Evolutionary conservation across 2,888 invertebrate species (phyloP).

Genomic region (Coelinius sp.): DNA sequence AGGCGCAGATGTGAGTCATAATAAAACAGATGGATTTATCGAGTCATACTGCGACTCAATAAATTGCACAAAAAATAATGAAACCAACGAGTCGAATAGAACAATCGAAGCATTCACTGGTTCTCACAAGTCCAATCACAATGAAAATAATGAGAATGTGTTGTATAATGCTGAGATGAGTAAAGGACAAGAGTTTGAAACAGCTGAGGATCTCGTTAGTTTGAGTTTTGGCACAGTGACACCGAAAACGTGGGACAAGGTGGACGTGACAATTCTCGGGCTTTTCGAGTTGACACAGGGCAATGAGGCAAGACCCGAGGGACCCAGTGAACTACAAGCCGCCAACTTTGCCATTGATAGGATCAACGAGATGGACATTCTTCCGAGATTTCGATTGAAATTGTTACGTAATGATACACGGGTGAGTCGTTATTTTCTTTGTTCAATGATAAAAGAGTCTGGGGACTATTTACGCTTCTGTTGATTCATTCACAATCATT

Average conservation of each 20-base stretch:
- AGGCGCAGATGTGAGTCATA: not conserved
- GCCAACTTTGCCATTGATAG: constrained; percentile 85
- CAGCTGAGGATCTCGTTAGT: constrained; percentile 2
- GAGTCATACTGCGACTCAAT: not conserved
- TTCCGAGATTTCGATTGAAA: constrained; percentile 82
- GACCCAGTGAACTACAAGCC: constrained; percentile 82
- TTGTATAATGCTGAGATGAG: not conserved
- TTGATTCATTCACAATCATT: not conserved
- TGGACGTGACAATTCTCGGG: constrained; percentile 80
- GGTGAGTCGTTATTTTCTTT: constrained; percentile 72
- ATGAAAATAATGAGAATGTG: not conserved
- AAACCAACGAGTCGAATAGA: not conserved
- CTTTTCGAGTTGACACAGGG: constrained; percentile 83
- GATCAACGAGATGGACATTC: constrained; percentile 79
- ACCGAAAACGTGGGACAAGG: constrained; percentile 21
- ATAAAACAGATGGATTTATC: not conserved
- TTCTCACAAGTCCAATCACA: too few species aligned
- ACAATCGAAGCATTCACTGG: constrained; percentile 52
- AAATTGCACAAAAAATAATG: not conserved
- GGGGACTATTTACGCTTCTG: not conserved
- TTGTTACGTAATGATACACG: constrained; percentile 88
- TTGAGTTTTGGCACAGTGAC: not conserved
- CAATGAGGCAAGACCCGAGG: constrained; percentile 78
- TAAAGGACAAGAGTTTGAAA: not conserved
- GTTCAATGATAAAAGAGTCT: not conserved